Evolutionary conservation across 2,113 vertebrate genomes (phyloP), one percentile per base, ranked within the genome.

Genomic region (Rhinogobius similis): DNA sequence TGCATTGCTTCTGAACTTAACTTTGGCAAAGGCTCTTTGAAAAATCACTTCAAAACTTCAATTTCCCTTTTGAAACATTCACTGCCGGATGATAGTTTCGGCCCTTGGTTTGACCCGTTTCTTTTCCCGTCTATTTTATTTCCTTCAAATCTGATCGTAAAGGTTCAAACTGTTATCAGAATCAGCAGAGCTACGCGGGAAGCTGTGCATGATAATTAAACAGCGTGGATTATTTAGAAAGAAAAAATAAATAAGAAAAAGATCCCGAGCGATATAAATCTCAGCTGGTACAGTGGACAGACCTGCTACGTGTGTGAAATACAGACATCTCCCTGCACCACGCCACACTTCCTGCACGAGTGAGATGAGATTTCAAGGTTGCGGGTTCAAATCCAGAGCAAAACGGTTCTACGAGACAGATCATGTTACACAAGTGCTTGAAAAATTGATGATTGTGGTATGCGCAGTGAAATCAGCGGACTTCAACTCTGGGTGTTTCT

Each of bases 361-460:
- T 80, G n/a, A 70, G 65, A 20, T 10, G 44, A 59, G 27, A 62
- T 73, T 75, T 81, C 27, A 81, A 55, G 63, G 72, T 39, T 81
- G n/a, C 11, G 11, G 48, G 71, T 79, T 83, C 70, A 74, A 69
- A 64, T 79, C 64, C 58, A 20, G 76, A 84, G 80, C 24, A 79
- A 75, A 83, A 63, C 0, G 13, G n/a, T 36, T 46, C 21, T 58
- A 23, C 27, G 61, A 70, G 73, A 59, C 65, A 58, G 41, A 75
- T 86, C 50, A 63, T 41, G 26, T 82, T 75, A 68, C 69, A 70
- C 62, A 36, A 1, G 2, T 44, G 24, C n/a, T 38, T 81, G 75
- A 20, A 79, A 84, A 85, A 76, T 63, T 73, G 64, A 82, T 80
- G 76, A 75, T 59, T 74, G 66, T 65, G 64, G 70, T 48, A 78